phyloP scores from a whole-genome alignment of 1,140 invertebrate genomes.

The Leptopilina clavipes region DNA sequence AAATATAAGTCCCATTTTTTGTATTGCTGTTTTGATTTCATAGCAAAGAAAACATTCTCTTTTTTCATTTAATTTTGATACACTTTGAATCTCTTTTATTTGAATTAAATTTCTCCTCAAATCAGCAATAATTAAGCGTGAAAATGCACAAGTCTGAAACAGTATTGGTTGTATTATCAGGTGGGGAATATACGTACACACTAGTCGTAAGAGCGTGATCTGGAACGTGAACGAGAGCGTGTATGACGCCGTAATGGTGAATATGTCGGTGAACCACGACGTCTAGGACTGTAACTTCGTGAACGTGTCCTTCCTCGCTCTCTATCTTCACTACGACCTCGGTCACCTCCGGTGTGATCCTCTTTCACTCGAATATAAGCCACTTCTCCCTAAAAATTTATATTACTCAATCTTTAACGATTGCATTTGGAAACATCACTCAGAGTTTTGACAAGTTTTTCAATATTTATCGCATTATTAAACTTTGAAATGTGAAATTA shows the following conservation, averaged over 20 bases:
- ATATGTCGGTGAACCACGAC: slow-evolving; percentile 88
- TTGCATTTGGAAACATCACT: no score
- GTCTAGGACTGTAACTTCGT: slow-evolving; percentile 87
- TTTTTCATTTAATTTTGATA: neutral
- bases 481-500: no score
- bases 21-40: slow-evolving; percentile 17
- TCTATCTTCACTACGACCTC: slow-evolving; percentile 79
- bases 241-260: slow-evolving; percentile 89
- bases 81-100: neutral
- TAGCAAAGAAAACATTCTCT: neutral
- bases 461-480: no score
- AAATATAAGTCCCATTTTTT: slow-evolving; percentile 21
- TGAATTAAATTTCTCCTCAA: neutral
- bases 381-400: slow-evolving; percentile 92
- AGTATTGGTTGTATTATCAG: slow-evolving; percentile 53
- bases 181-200: slow-evolving; percentile 72
- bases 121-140: slow-evolving; percentile 31
- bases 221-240: slow-evolving; percentile 85
- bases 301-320: slow-evolving; percentile 78
- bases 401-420: no score
- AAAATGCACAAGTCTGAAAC: slow-evolving; percentile 5
- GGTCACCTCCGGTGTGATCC: slow-evolving; percentile 86
- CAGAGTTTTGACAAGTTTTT: no score
- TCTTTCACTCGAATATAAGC: slow-evolving; percentile 96
- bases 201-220: slow-evolving; percentile 74